These are phyloP conservation scores for Dendrolimus punctatus DNA, from an alignment of 1,140 invertebrate species.

Conservation along the genomic window DNA sequence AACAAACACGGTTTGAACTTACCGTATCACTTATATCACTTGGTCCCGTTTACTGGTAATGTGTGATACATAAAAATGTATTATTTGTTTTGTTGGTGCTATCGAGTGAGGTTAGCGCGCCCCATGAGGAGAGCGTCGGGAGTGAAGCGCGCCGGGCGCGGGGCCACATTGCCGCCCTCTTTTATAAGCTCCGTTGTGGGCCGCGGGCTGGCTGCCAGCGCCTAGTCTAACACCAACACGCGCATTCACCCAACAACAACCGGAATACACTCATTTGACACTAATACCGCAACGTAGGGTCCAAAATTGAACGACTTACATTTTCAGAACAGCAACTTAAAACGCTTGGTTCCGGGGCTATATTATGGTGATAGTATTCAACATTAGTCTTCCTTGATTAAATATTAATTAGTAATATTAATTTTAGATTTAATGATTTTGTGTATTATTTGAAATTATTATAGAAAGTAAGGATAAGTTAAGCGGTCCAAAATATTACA, in stretches of 20 bases:
- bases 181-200: constrained; percentile 65
- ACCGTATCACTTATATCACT: constrained; percentile 69
- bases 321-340: constrained; percentile 13
- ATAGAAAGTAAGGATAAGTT: too few relatives aligned
- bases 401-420: too few relatives aligned
- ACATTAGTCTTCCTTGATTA: too few relatives aligned
- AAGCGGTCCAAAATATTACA: too few relatives aligned
- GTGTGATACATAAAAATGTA: constrained; percentile 52
- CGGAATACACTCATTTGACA: constrained; percentile 2
- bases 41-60: constrained; percentile 56
- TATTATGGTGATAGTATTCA: constrained; percentile 28
- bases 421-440: too few relatives aligned
- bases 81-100: constrained; percentile 40
- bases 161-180: constrained; percentile 49
- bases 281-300: constrained; percentile 22
- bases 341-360: constrained; percentile 19
- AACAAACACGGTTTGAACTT: constrained; percentile 54
- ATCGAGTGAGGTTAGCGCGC: constrained; percentile 62
- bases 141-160: constrained; percentile 61
- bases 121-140: constrained; percentile 60
- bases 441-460: too few relatives aligned
- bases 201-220: constrained; percentile 54
- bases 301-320: constrained; percentile 19
- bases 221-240: constrained; percentile 26
- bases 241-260: constrained; percentile 10